Percentiles rank a stretch among this genome's conserved stretches.
phyloP scores from a whole-genome alignment of 2,797 vertebrate genomes.

The Falco concolor region DNA sequence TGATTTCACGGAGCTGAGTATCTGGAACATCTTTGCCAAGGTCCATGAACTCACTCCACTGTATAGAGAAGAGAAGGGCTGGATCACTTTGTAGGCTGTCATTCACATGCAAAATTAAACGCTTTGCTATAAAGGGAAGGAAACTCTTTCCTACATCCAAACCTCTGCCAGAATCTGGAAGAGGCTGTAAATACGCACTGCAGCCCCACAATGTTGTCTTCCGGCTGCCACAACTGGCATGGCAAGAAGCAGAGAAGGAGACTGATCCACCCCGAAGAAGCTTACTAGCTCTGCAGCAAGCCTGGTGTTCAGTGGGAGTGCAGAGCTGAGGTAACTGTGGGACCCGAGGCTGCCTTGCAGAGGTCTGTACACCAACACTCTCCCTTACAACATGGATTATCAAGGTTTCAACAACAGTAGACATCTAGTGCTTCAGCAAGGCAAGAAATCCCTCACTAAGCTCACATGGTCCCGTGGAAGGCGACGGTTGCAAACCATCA shows the following conservation, averaged over 20 bases:
- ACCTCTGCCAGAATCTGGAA: neutral
- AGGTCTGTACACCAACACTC: neutral
- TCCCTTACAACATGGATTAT: neutral
- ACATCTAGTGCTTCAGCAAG: neutral
- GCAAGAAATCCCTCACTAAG: neutral
- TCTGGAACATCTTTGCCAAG: conserved; percentile 77
- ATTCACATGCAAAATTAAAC: neutral
- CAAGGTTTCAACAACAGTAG: neutral
- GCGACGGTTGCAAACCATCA: neutral
- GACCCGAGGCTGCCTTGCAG: neutral
- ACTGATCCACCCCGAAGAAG: neutral
- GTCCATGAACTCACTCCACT: conserved; percentile 91
- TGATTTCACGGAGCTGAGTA: conserved; percentile 70
- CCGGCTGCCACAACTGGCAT: neutral
- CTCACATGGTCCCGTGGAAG: accelerated
- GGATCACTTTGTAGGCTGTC: neutral
- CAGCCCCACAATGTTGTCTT: neutral
- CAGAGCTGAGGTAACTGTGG: neutral
- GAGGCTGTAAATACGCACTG: neutral
- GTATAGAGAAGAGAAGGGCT: neutral
- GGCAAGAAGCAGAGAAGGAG: neutral
- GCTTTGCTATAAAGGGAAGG: neutral
- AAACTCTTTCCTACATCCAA: neutral
- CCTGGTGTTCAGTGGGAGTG: neutral
- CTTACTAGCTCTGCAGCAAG: neutral